Percentiles rank a stretch among this genome's conserved stretches.
These are phyloP conservation scores for Neoascia interrupta DNA, from an alignment of 2,888 invertebrate genomes.

Conservation along the genomic window DNA sequence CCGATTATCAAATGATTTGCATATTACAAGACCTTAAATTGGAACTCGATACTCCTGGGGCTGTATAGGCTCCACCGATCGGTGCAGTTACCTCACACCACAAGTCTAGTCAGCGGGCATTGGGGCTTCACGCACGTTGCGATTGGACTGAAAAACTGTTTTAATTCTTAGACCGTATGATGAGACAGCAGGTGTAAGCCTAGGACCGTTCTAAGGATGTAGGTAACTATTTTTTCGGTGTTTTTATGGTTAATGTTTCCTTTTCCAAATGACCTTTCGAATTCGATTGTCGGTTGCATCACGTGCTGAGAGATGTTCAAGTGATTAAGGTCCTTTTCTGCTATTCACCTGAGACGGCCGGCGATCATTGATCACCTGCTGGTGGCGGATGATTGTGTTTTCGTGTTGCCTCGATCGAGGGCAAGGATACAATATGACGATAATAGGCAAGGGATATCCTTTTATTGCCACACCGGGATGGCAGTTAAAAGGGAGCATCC, in stretches of 20 bases:
- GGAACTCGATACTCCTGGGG: constrained; percentile 48
- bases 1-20: constrained; percentile 68
- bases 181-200: constrained; percentile 48
- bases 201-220: neutral
- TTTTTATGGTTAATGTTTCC: constrained; percentile 48
- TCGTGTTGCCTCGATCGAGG: constrained; percentile 19
- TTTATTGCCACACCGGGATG: constrained; percentile 52
- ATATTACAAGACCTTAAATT: constrained; percentile 68
- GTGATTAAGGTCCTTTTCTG: constrained; percentile 41
- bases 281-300: constrained; percentile 44
- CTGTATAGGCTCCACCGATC: too few relatives aligned
- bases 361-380: constrained; percentile 66
- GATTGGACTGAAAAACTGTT: too few relatives aligned
- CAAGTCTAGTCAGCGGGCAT: too few relatives aligned
- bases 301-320: constrained; percentile 55
- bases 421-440: constrained; percentile 45
- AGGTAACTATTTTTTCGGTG: constrained; percentile 17
- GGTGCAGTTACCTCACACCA: constrained; percentile 14
- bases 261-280: constrained; percentile 46
- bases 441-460: constrained; percentile 61
- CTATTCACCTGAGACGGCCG: neutral
- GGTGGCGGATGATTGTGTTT: constrained; percentile 58
- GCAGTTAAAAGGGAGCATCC: constrained; percentile 36
- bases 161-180: too few relatives aligned
- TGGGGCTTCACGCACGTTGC: too few relatives aligned